These are phyloP conservation scores for Melopsittacus undulatus DNA, from an alignment of 2,797 vertebrate genomes.

Conservation along the genomic window DNA sequence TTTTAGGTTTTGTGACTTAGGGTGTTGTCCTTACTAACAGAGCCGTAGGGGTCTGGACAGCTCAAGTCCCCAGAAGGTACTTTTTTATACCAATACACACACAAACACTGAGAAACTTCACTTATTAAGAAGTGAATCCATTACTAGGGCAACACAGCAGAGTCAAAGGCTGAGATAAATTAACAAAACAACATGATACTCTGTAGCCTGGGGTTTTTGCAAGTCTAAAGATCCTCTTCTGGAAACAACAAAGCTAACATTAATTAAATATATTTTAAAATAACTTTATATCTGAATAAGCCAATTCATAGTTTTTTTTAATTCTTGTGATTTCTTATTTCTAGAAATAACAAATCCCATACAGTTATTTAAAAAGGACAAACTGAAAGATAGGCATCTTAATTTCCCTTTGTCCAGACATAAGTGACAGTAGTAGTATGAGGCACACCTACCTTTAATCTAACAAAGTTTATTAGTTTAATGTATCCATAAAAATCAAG, in stretches of 20 bases:
- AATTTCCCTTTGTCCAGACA: neutral
- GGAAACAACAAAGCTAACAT: neutral
- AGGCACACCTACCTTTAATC: conserved; percentile 82
- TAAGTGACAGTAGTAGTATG: neutral
- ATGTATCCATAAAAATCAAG: conserved; percentile 95
- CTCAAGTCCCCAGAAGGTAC: neutral
- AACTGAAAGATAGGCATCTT: neutral
- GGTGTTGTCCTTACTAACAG: neutral
- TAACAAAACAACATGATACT: neutral
- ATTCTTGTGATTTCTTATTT: fast-evolving
- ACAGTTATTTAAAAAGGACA: neutral
- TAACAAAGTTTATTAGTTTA: conserved; percentile 94
- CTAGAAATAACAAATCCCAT: neutral
- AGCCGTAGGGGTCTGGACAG: neutral
- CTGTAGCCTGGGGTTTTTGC: fast-evolving
- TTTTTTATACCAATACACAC: neutral
- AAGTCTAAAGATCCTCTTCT: neutral
- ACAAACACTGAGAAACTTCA: neutral
- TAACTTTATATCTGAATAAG: neutral
- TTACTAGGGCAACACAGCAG: neutral
- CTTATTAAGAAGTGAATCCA: neutral
- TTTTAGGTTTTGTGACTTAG: neutral
- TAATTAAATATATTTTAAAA: neutral
- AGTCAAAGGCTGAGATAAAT: neutral
- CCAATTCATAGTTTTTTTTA: neutral